Evolutionary conservation across 2,113 vertebrate species (phyloP), one percentile per base, ranked within the genome.

Genomic region (Poecile atricapillus): DNA sequence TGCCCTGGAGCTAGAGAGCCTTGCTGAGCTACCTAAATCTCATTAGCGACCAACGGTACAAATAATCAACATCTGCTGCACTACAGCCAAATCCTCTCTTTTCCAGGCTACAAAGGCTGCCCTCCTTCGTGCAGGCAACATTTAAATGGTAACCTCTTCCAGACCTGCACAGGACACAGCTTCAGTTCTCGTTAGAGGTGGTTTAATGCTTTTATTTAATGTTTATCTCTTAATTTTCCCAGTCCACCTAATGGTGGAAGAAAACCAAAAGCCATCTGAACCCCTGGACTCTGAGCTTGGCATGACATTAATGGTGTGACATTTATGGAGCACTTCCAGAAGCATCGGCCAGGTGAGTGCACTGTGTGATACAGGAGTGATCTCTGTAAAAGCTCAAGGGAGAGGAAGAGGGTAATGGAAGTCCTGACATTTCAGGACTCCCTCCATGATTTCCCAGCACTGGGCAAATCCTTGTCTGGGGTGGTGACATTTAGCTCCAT

Each of bases 311-410:
- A 44, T 8, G 4, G 24, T 27, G 8, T 1, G 11, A 15, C 1
- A 1, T 37, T 73, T 46, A 60, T 11, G 46, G 67, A 86, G 22
- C n/a, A 50, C 2, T 5, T 76, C 22, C 31, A 58, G 44, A 85
- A 62, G 5, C 55, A 12, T 4, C 0, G 0, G 33, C 31, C 41
- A 62, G 53, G 69, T 2, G 6, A 77, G 27, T 3, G 21, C 8
- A 30, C 4, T 28, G 28, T 19, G 25, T 33, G 27, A 70, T 71
- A 39, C 8, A 31, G 43, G 56, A 89, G 64, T 35, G 43, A 67
- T 30, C 33, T 39, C n/a, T 59, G 60, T 6, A 65, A 74, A 81
- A 83, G 12, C 7, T 49, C 35, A 46, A 39, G 0, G 28, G 23
- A 30, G 27, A 76, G 10, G 49, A 80, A 80, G n/a, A 41, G 6